Evolutionary conservation across 2,888 invertebrate species (phyloP), one percentile per base, ranked within the genome.

Genomic region (Aspidiotus destructor): DNA sequence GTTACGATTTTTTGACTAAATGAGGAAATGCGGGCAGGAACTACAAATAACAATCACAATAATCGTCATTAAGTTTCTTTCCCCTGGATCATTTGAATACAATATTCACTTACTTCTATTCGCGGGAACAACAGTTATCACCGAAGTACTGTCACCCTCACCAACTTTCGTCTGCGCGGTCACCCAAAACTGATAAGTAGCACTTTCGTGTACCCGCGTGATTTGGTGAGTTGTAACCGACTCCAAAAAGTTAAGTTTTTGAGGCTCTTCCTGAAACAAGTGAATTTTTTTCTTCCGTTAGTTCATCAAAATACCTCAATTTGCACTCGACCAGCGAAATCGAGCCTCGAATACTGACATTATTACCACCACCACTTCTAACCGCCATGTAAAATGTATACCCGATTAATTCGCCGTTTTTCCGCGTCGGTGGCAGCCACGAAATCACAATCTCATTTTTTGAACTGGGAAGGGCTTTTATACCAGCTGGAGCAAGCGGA

Each of bases 381-480:
- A 87, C 84, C 73, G 87, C 86, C 86, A 87, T 88, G 75, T 90
- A 90, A 73, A 92, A 85, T 10, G 88, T 89, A 76, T 91, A 92
- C 48, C 88, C 88, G 0, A 86, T 87, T 28, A 92, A 81, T 68
- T 87, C 83, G 17, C 95, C 95, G 76, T 95, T 95, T 58, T 87
- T 87, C 72, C 85, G 84, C 17, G 85, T 79, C 0, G 95, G 94
- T 15, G 92, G 92, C 72, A 90, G 81, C 95, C 95, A 95, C 16
- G 93, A 90, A 53, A 92, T 86, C 69, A 92, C 82, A 73, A 92
- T 89, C 78, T 90, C 89, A 76, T 88, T 89, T 54, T 86, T 83
- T 52, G 91, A 89, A 72, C 89, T 89, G 65, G 91, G 86, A 68
- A 90, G 87, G 5, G 93, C 92, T 81, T 94, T 95, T 73, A 95